Evolutionary conservation across 2,888 invertebrate genomes (phyloP), one percentile per base, ranked within the genome.

Genomic region (Temnothorax ravouxi): DNA sequence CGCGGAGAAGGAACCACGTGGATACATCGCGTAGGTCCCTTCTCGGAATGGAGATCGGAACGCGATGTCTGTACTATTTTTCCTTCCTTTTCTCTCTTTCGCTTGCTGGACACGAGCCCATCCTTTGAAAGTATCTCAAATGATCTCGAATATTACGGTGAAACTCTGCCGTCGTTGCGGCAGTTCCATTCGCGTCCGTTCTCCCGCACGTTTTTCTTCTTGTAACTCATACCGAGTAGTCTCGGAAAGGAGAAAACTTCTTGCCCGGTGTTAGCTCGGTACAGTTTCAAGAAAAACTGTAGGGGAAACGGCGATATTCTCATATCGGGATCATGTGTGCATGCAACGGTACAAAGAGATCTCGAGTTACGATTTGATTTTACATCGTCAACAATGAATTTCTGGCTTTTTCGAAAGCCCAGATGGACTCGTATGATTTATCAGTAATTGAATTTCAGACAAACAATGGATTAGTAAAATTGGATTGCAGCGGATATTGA

Each of bases 111-210:
- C 93, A 93, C 91, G 90, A 92, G 92, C 91, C 91, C 92, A 92
- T 91, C 91, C 91, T 92, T 93, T 91, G 88, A 90, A 91, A 92
- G 91, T 92, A 92, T 91, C 88, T 91, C 90, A 87, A 91, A 90
- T 89, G 90, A 90, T 90, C 85, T 81, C 85, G 88, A 89, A 90
- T 90, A 90, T 90, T 90, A 90, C 90, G 86, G 59, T 47, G 83
- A 86, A 86, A 85, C 90, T 86, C 83, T 75, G 62, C 83, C 84
- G 84, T 84, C 89, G 86, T 83, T 77, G 72, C 29, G 84, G 83
- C 81, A 79, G 77, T 79, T 83, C 87, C 69, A 59, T 67, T 34
- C 80, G 64, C 54, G 61, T 59, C 29, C 69, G 64, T 50, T 54
- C 64, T 18, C 34, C 29, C 38, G 15, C 72, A n/a, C 52, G 56